These are phyloP conservation scores for Bolinopsis microptera DNA, from an alignment of 37 sponge, comb jelly and placozoan species.

Conservation along the genomic window DNA sequence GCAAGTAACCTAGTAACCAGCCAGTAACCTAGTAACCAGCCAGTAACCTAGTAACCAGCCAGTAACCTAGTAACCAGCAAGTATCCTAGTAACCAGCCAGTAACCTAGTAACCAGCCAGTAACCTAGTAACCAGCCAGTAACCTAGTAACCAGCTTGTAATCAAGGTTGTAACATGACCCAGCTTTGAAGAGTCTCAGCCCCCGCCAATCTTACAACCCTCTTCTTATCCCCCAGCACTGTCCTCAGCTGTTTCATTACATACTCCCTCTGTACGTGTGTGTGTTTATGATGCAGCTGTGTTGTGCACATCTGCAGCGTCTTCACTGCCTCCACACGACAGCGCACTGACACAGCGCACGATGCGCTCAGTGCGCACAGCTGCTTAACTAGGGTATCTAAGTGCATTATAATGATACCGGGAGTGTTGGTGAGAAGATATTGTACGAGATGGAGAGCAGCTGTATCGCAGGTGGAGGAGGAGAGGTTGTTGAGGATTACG, in stretches of 20 bases:
- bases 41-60: too few relatives aligned
- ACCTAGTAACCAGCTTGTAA: too few relatives aligned
- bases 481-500: background rate
- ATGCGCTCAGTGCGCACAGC: background rate
- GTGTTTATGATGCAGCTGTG: background rate
- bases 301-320: background rate
- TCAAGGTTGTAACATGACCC: slow-evolving; percentile 29
- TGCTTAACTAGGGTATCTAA: background rate
- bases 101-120: too few relatives aligned
- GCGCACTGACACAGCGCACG: background rate
- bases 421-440: background rate
- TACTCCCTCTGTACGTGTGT: slow-evolving; percentile 12
- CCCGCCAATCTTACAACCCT: slow-evolving; percentile 3
- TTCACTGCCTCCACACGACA: background rate
- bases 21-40: too few relatives aligned
- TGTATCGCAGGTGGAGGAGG: background rate
- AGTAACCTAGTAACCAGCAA: too few relatives aligned
- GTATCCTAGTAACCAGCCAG: too few relatives aligned
- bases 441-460: background rate
- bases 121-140: too few relatives aligned
- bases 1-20: too few relatives aligned
- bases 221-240: slow-evolving; percentile 7
- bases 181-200: background rate
- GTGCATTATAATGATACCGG: background rate
- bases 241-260: background rate